Evolutionary conservation across 2,888 invertebrate species (phyloP).

Genomic region (Sphaerophoria rueppellii): DNA sequence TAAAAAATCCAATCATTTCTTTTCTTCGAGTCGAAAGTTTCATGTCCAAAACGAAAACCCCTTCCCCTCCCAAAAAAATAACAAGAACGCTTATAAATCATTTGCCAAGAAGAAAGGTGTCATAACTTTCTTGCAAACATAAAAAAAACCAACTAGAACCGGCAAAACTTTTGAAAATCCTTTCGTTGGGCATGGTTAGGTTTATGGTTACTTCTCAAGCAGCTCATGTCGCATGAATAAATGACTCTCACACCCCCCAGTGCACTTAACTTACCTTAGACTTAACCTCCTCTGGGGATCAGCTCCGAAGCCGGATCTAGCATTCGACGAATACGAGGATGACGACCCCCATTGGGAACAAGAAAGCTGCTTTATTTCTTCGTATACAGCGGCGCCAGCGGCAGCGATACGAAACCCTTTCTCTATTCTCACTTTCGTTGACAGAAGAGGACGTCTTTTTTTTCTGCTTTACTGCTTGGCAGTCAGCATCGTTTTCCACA

Average conservation of each 20-base stretch:
- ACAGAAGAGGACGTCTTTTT: conserved; percentile 61
- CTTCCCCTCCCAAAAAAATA: background rate
- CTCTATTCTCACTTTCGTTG: conserved; percentile 70
- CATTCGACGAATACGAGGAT: conserved; percentile 19
- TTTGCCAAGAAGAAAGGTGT: conserved; percentile 62
- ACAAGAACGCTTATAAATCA: conserved; percentile 63
- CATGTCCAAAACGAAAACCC: conserved; percentile 11
- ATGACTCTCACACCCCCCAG: conserved; percentile 71
- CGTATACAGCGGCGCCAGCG: background rate
- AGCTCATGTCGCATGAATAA: conserved; percentile 62
- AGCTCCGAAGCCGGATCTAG: conserved; percentile 37
- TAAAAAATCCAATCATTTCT: conserved; percentile 16
- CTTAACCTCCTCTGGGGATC: conserved; percentile 61
- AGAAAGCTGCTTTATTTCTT: conserved; percentile 48
- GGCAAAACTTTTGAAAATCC: conserved; percentile 65
- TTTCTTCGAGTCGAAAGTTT: background rate
- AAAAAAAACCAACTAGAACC: conserved; percentile 5
- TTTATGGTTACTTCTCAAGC: conserved; percentile 19
- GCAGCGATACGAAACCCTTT: conserved; percentile 3
- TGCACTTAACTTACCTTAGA: conserved; percentile 72
- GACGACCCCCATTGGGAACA: conserved; percentile 56
- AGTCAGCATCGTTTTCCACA: conserved; percentile 70
- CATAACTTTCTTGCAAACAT: conserved; percentile 60
- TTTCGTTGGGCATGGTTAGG: conserved; percentile 33
- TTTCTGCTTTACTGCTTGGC: conserved; percentile 19